These are phyloP conservation scores for Microctonus brassicae DNA, from an alignment of 2,888 invertebrate species.

Conservation along the genomic window DNA sequence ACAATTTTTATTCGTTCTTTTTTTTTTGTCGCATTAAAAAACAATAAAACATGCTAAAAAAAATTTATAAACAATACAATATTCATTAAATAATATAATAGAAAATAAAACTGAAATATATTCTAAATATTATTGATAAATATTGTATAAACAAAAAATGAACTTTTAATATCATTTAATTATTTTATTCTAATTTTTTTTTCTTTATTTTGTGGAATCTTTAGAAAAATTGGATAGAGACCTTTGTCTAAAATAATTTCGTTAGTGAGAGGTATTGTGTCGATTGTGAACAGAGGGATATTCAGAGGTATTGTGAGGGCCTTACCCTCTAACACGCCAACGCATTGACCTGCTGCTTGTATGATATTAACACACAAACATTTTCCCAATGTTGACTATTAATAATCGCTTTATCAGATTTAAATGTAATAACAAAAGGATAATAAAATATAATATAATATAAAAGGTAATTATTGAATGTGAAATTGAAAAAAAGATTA, in stretches of 20 bases:
- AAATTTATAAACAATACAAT: too few species aligned
- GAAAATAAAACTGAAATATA: too few species aligned
- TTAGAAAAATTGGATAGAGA: slow-evolving; percentile 25
- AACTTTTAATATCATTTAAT: too few species aligned
- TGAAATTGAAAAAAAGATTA: neutral
- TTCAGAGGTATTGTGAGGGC: slow-evolving; percentile 47
- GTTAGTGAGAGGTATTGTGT: slow-evolving; percentile 27
- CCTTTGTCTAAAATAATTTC: slow-evolving; percentile 33
- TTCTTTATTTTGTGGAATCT: neutral
- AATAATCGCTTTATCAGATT: neutral
- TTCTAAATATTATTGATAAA: too few species aligned
- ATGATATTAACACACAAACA: slow-evolving; percentile 40
- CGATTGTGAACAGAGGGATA: slow-evolving; percentile 19
- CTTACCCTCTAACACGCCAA: slow-evolving; percentile 57
- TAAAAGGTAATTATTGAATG: neutral
- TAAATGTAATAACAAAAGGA: neutral
- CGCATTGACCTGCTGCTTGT: slow-evolving; percentile 57
- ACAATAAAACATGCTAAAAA: too few species aligned
- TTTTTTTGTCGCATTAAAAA: too few species aligned
- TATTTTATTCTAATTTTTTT: too few species aligned
- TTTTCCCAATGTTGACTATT: neutral
- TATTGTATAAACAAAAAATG: too few species aligned
- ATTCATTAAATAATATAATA: too few species aligned
- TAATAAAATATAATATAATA: neutral
- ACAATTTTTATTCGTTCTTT: too few species aligned